These are phyloP conservation scores for Lacerta bilineata DNA, from an alignment of 2,797 vertebrate species.

Conservation along the genomic window DNA sequence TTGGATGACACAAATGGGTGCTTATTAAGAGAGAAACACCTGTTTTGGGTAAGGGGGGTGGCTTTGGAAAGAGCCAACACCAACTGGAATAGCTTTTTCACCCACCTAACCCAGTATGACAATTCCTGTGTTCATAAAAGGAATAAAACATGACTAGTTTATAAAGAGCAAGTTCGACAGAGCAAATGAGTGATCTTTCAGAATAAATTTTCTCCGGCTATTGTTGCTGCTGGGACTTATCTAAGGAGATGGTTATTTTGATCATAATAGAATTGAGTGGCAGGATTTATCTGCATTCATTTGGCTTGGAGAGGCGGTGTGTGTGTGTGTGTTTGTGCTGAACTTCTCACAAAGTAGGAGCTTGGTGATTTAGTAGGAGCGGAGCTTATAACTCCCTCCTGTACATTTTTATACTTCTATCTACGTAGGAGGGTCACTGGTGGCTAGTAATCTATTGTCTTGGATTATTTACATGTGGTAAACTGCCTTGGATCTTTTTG, in stretches of 20 bases:
- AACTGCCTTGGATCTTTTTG: not conserved
- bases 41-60: conserved; percentile 19
- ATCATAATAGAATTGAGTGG: conserved; percentile 59
- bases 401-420: not conserved
- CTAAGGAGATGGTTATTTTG: conserved; percentile 67
- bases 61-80: conserved; percentile 44
- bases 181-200: conserved; percentile 61
- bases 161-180: conserved; percentile 52
- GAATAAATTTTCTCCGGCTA: conserved; percentile 69
- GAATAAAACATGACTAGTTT: conserved; percentile 17
- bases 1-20: conserved; percentile 70
- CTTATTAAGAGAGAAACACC: conserved; percentile 61
- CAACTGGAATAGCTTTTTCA: conserved; percentile 31
- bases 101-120: conserved; percentile 2
- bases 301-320: conserved; percentile 41
- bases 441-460: not conserved
- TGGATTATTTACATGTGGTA: not conserved
- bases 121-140: conserved; percentile 50
- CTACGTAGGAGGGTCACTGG: fast-evolving
- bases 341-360: not conserved
- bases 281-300: conserved; percentile 63
- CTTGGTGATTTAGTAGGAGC: conserved; percentile 45
- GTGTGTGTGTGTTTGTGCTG: not conserved
- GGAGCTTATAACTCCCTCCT: conserved; percentile 40
- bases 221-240: conserved; percentile 65